These are phyloP conservation scores for Callipepla californica DNA, from an alignment of 2,113 vertebrate species.

Conservation along the genomic window DNA sequence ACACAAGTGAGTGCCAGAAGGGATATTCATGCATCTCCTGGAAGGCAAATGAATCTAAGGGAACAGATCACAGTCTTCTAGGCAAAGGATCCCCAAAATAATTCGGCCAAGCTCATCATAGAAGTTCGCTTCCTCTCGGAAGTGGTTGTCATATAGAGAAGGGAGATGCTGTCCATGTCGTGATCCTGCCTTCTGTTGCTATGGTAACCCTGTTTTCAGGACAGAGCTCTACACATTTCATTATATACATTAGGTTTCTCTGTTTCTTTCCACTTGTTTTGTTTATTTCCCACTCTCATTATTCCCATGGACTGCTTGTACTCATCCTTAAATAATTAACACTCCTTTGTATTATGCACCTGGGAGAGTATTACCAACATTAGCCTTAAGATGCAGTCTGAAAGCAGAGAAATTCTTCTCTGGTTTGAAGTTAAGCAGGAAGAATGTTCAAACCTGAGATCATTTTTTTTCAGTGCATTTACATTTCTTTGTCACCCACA, in stretches of 20 bases:
- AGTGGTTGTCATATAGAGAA: not conserved
- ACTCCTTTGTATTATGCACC: slow-evolving; percentile 5
- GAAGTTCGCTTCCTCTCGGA: not conserved
- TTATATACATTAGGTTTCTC: not conserved
- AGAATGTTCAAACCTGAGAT: not conserved
- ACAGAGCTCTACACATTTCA: not conserved
- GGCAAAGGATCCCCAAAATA: not conserved
- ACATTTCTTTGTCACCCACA: not conserved
- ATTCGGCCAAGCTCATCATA: not conserved
- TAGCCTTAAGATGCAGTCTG: not conserved
- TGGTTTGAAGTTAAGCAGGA: slow-evolving; percentile 14
- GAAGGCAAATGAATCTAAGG: not conserved
- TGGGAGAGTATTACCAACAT: slow-evolving; percentile 1
- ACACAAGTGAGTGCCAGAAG: not conserved
- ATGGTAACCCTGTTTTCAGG: not conserved
- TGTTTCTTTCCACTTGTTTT: not conserved
- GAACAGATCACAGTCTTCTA: not conserved
- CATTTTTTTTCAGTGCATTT: slow-evolving; percentile 26
- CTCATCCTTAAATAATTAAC: slow-evolving; percentile 48
- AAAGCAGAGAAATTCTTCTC: slow-evolving; percentile 24
- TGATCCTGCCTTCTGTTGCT: not conserved
- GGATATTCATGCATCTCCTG: not conserved
- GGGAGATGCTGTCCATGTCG: not conserved
- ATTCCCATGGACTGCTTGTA: not conserved
- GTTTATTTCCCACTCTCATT: slow-evolving; percentile 14